Base-by-base conservation (phyloP, 2,797 vertebrate species). In the Pachyuromys duprasi region DNA sequence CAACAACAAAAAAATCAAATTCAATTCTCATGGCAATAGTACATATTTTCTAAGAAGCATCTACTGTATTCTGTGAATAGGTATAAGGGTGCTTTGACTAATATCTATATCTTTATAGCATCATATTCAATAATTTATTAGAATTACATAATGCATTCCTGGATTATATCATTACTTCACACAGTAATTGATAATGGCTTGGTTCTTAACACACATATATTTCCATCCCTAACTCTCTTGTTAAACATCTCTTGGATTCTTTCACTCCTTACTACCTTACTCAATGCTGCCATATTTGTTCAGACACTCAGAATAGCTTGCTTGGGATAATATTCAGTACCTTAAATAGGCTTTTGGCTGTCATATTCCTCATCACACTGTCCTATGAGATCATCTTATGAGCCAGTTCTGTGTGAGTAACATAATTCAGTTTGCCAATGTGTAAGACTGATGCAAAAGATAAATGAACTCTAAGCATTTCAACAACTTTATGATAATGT, bases 381-480 rank as follows among this genome's bases (percentile, higher is more conserved):
- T 65, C 31, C 31, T 33, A 13, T 33, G 31, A 88, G 39, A 49
- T 28, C 57, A 36, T 57, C 15, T 92, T 36, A 49, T 83, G 31
- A 86, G 62, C 55, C 24, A 53, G 26, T 65, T 80, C 33, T 75
- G 6, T 24, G 39, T 42, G 69, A 89, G 17, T 31, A 53, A 79
- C 93, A 81, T 24, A 86, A 65, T 45, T 20, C 42, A 69, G 74
- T 86, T 89, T 91, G 5, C 60, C 20, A 81, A 36, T 26, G 84
- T 81, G 70, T n/a, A 81, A 90, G 95, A 90, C 14, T 88, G 57
- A 93, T 90, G 14, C 14, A 42, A 88, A 92, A 91, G 33, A 11
- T 86, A 86, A 91, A 78, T 62, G 7, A 28, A 65, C 57, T 76
- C 28, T 14, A 74, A 60, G 14, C 28, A 53, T n/a, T 86, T 33